Evolutionary conservation across 2,113 vertebrate species (phyloP), one percentile per base, ranked within the genome.

Genomic region (Hemichromis elongatus): DNA sequence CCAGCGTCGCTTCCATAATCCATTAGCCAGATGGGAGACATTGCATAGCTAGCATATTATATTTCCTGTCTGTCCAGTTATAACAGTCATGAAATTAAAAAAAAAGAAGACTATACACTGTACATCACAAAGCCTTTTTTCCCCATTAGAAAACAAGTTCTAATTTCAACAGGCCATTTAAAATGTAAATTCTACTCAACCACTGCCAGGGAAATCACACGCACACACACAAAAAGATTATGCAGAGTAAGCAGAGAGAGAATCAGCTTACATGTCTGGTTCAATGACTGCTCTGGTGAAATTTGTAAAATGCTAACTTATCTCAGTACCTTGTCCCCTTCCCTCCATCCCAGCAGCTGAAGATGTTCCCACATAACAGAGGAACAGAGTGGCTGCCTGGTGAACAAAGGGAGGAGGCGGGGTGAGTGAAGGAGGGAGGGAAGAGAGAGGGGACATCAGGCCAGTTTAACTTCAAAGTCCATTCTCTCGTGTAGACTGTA

Each of bases 41-140:
- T 89, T 90, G 68, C 82, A 89, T 92, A 82, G 79, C 85, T 91
- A 88, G 42, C 84, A 93, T 86, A 88, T 92, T 79, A 90, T 94
- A 87, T 88, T 92, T 91, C 84, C 90, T 90, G 91, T 94, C 83
- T 83, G 90, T 92, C 77, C 86, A 92, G 77, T 88, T 93, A 94
- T 50, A 94, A 92, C 86, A 95, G 88, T 93, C 90, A 92, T 33
- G 26, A 91, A 35, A 35, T 87, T 85, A 24, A 5, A 80, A 92
- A 90, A 90, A 85, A 92, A 92, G 4, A 92, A 92, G 91, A 92
- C 87, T 94, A 95, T 94, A 95, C 91, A 95, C 93, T 95, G 93
- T 96, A 96, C 95, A 95, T 93, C 89, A 94, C 85, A 92, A 94
- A 88, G 89, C 68, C 89, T 92, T 94, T 30, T 0, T 9, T 13